phyloP scores from a whole-genome alignment of 2,113 vertebrate species.

The Sapayoa aenigma region DNA sequence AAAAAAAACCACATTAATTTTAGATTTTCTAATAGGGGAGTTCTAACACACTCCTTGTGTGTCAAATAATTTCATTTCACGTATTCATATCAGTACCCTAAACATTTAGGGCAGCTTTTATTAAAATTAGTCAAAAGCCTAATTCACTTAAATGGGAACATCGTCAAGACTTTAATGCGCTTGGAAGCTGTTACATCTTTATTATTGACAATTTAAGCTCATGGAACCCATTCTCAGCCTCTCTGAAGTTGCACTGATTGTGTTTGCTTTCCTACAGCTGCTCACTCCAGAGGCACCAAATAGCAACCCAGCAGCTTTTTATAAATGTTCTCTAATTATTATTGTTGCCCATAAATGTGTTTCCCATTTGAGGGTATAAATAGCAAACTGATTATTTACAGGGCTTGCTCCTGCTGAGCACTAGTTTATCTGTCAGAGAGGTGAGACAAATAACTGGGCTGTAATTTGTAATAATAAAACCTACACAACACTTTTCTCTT shows the following conservation, averaged over 20 bases:
- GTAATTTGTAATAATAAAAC: slow-evolving; percentile 19
- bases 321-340: slow-evolving; percentile 48
- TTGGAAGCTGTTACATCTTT: slow-evolving; percentile 38
- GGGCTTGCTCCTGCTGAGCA: slow-evolving; percentile 17
- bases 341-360: slow-evolving; percentile 25
- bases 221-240: slow-evolving; percentile 12
- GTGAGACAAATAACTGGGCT: slow-evolving; percentile 15
- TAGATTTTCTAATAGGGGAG: background rate
- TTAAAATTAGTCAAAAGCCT: slow-evolving; percentile 6
- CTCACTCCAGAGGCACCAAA: slow-evolving; percentile 41
- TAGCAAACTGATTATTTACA: slow-evolving; percentile 55
- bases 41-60: background rate
- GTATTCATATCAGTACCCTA: background rate
- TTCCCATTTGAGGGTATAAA: slow-evolving; percentile 29
- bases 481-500: background rate
- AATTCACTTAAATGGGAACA: slow-evolving; percentile 25
- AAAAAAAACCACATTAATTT: background rate
- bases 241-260: slow-evolving; percentile 37
- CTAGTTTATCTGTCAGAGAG: slow-evolving; percentile 11
- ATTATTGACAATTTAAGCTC: slow-evolving; percentile 39
- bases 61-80: background rate
- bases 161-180: slow-evolving; percentile 14
- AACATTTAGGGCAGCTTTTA: slow-evolving; percentile 16
- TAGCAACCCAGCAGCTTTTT: slow-evolving; percentile 10
- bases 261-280: slow-evolving; percentile 48